Evolutionary conservation across 1,140 invertebrate species (phyloP).

Genomic region (Polypedilum pembai): DNA sequence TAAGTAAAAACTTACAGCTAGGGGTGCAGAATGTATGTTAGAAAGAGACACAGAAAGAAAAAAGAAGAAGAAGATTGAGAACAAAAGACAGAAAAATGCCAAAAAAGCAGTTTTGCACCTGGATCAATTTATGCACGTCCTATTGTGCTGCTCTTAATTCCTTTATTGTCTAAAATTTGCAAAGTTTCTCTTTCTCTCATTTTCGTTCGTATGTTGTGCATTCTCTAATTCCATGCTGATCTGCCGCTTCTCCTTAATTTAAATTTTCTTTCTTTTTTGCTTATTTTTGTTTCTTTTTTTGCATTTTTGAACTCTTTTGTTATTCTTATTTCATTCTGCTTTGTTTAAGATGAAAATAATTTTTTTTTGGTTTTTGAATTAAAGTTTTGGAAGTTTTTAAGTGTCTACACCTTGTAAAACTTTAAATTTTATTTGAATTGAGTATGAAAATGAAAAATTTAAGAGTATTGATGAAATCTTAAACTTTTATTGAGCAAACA

Average conservation of each 20-base stretch:
- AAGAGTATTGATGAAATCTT: no score
- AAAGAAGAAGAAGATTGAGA: not conserved
- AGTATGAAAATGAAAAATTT: no score
- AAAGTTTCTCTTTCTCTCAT: not conserved
- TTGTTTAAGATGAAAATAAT: not conserved
- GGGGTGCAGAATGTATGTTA: not conserved
- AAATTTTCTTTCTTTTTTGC: not conserved
- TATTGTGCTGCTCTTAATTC: slow-evolving; percentile 17
- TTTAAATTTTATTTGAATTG: no score
- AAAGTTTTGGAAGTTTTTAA: not conserved
- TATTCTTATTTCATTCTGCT: not conserved
- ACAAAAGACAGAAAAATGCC: slow-evolving; percentile 17
- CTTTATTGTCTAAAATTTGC: not conserved
- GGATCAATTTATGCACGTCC: slow-evolving; percentile 16
- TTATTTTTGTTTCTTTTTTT: no score
- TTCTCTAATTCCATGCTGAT: slow-evolving; percentile 3
- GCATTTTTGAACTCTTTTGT: no score
- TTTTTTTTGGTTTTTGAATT: not conserved
- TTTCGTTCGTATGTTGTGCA: not conserved
- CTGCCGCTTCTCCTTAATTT: not conserved
- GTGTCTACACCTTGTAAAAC: no score
- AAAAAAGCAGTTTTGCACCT: slow-evolving; percentile 17
- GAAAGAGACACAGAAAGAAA: not conserved
- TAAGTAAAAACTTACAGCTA: not conserved
- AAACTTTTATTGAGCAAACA: no score